A percentile compares a stretch with the other conserved stretches of the same genome.
Evolutionary conservation across 2,888 invertebrate species (phyloP).

Genomic region (Orthosia gothica): DNA sequence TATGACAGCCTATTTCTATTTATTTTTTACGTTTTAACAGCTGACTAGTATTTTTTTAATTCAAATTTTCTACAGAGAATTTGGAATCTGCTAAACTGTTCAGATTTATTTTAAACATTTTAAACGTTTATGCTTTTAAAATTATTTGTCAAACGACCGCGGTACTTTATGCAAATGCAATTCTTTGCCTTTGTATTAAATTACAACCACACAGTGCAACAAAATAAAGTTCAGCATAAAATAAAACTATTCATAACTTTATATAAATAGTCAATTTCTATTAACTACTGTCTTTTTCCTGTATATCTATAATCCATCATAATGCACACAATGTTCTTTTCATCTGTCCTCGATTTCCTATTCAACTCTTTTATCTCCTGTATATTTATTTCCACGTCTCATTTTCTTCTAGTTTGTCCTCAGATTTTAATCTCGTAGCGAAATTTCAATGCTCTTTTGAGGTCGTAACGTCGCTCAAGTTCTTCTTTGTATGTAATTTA

Average conservation of each 20-base stretch:
- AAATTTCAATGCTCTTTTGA: slow-evolving; percentile 62
- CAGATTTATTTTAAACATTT: too few species aligned
- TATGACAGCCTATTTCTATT: too few species aligned
- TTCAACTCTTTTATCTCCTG: neutral
- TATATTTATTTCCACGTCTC: slow-evolving; percentile 17
- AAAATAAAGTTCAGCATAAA: neutral
- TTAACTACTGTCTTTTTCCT: too few species aligned
- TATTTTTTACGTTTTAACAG: too few species aligned
- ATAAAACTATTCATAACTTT: neutral
- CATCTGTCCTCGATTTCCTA: neutral
- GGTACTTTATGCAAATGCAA: too few species aligned
- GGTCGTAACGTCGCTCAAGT: slow-evolving; percentile 60
- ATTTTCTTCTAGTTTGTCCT: slow-evolving; percentile 42
- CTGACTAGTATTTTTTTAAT: too few species aligned
- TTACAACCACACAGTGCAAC: too few species aligned
- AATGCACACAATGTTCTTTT: neutral
- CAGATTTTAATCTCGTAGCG: slow-evolving; percentile 55
- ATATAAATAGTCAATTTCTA: neutral
- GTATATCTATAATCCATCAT: neutral
- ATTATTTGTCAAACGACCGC: too few species aligned
- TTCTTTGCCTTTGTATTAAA: too few species aligned
- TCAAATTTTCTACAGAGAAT: too few species aligned
- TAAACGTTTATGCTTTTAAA: too few species aligned
- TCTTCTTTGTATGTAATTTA: slow-evolving; percentile 65
- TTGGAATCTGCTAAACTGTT: too few species aligned